phyloP scores from a whole-genome alignment of 1,140 invertebrate species.

The Heliothis subflexa region DNA sequence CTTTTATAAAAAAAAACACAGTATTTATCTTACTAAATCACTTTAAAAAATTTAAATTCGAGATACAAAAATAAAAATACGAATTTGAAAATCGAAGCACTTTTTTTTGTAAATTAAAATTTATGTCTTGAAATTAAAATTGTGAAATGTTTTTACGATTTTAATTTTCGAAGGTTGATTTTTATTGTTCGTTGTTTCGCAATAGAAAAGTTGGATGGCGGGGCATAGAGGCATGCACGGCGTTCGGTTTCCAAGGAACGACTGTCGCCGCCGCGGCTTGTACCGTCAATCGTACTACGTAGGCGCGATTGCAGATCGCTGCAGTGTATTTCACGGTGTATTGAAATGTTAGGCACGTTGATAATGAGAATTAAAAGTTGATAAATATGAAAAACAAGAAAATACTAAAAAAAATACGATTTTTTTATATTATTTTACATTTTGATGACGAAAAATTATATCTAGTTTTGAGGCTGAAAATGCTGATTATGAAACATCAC shows the following conservation, averaged over 20 bases:
- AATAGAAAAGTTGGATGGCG: slow-evolving; percentile 1
- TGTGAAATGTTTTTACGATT: background rate
- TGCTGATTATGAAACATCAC: background rate
- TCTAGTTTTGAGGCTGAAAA: too few relatives aligned
- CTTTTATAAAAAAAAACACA: background rate
- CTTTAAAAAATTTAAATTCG: background rate
- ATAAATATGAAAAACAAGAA: too few relatives aligned
- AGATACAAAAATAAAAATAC: background rate
- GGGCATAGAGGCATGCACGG: slow-evolving; percentile 34
- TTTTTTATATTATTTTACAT: too few relatives aligned
- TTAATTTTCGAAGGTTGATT: background rate
- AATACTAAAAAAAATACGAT: too few relatives aligned
- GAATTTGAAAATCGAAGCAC: background rate
- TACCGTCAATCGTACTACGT: background rate
- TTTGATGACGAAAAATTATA: too few relatives aligned
- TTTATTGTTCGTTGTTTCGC: slow-evolving; percentile 13
- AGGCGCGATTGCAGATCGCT: slow-evolving; percentile 31
- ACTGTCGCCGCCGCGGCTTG: slow-evolving; percentile 22
- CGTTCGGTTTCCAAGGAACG: slow-evolving; percentile 20
- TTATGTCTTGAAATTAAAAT: background rate
- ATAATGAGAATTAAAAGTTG: too few relatives aligned
- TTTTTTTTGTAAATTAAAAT: background rate
- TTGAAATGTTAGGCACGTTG: background rate
- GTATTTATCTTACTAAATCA: background rate
- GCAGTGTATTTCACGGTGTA: slow-evolving; percentile 27